Conservation (phyloP, 1,140 invertebrate species). For the Sogatella furcifera region DNA sequence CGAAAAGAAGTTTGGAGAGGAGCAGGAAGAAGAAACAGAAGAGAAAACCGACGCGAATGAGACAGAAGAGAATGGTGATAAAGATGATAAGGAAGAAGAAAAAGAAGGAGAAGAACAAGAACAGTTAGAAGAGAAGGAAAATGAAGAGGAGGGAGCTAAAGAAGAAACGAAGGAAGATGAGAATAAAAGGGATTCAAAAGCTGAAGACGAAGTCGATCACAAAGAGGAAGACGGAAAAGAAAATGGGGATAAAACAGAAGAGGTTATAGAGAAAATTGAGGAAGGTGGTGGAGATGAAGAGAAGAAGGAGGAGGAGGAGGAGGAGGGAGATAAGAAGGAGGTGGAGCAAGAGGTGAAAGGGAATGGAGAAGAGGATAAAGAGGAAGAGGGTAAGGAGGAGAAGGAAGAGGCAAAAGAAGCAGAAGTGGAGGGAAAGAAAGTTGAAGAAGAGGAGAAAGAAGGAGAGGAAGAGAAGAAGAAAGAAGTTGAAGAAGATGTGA, state of each 20-base stretch:
- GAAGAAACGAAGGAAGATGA: not conserved
- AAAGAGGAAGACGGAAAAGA: not conserved
- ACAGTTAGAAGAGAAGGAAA: not conserved
- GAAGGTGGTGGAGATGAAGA: not conserved
- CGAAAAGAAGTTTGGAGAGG: not conserved
- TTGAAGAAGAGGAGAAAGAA: not conserved
- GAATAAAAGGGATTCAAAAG: not conserved
- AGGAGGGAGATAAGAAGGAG: not conserved
- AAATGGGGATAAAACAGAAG: not conserved
- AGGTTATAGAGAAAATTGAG: not conserved
- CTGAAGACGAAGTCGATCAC: not conserved
- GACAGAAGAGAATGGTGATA: not conserved
- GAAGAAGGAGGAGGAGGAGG: not conserved
- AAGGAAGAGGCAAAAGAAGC: not conserved
- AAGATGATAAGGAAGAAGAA: not conserved
- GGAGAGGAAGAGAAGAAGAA: not conserved
- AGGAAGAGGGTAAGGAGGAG: not conserved
- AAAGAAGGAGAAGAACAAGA: not conserved
- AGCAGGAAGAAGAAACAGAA: not conserved
- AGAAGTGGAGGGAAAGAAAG: not conserved
- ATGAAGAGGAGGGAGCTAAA: not conserved
- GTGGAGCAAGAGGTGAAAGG: not conserved
- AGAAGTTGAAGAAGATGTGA: not conserved
- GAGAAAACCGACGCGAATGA: not conserved
- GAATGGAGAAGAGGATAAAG: not conserved